Conservation (phyloP, 2,888 invertebrate genomes). For the Aethes cnicana region DNA sequence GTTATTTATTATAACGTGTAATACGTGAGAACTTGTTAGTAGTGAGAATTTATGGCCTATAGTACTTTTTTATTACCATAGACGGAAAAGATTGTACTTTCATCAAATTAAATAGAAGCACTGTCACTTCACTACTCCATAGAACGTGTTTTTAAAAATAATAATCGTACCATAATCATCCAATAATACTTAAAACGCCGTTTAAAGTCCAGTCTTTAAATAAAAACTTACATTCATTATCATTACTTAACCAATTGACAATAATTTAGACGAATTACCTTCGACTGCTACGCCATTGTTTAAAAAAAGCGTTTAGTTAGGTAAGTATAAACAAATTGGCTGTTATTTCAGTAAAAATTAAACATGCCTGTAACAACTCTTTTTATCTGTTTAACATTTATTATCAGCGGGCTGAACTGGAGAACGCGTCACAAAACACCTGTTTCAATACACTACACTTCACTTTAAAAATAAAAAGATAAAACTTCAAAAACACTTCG, state of each 20-base stretch:
- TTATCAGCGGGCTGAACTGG: constrained; percentile 3
- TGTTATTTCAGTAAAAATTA: constrained; percentile 20
- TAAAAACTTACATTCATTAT: no score
- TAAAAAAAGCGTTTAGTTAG: constrained; percentile 1
- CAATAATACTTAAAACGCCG: no score
- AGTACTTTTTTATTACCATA: no score
- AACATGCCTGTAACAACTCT: constrained; percentile 3
- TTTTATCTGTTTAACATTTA: constrained; percentile 16
- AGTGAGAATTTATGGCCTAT: no score
- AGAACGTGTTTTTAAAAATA: no score
- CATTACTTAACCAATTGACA: neutral
- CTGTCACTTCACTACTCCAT: no score
- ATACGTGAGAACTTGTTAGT: no score
- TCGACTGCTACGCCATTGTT: constrained; percentile 5
- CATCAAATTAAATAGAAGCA: no score
- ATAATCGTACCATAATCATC: no score
- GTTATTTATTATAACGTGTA: no score
- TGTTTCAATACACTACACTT: constrained; percentile 24
- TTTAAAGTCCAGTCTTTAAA: no score
- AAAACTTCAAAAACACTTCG: constrained; percentile 10
- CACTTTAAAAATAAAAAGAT: constrained; percentile 8
- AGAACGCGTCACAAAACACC: constrained; percentile 20
- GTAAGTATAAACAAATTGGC: constrained; percentile 16
- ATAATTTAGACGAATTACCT: neutral
- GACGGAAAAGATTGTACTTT: no score